Conservation (phyloP, 2,113 vertebrate genomes). For the Hemichromis elongatus region DNA sequence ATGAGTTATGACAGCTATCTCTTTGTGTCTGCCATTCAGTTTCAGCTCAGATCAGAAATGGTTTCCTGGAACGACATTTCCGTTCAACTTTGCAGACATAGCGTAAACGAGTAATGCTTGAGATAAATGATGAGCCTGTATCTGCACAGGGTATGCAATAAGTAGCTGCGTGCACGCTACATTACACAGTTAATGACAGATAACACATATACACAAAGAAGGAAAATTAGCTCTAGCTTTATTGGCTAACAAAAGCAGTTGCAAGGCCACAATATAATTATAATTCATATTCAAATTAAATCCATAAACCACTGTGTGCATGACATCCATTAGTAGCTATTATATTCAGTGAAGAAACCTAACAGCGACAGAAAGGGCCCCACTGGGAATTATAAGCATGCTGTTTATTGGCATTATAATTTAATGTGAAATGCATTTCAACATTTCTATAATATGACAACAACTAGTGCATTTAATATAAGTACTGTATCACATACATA, state of each 20-base stretch:
- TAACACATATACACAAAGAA: neutral
- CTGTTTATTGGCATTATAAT: neutral
- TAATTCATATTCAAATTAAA: neutral
- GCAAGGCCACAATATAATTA: neutral
- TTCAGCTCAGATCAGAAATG: neutral
- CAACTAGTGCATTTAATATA: neutral
- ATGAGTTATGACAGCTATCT: neutral
- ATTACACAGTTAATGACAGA: neutral
- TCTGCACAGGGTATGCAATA: neutral
- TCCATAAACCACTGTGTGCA: neutral
- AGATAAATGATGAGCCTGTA: neutral
- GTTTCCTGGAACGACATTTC: neutral
- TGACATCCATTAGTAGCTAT: neutral
- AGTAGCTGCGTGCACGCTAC: neutral
- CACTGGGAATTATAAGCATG: neutral
- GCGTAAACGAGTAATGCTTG: neutral
- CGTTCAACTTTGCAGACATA: neutral
- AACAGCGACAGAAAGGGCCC: neutral
- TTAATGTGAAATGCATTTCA: neutral
- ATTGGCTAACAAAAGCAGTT: neutral
- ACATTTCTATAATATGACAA: neutral
- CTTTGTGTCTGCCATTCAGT: neutral
- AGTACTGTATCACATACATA: neutral
- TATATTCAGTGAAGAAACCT: neutral
- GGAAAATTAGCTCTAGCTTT: neutral